A percentile compares a stretch with the other conserved stretches of the same genome.
Evolutionary conservation across 1,140 invertebrate genomes (phyloP).

Genomic region (Cyclina sinensis): DNA sequence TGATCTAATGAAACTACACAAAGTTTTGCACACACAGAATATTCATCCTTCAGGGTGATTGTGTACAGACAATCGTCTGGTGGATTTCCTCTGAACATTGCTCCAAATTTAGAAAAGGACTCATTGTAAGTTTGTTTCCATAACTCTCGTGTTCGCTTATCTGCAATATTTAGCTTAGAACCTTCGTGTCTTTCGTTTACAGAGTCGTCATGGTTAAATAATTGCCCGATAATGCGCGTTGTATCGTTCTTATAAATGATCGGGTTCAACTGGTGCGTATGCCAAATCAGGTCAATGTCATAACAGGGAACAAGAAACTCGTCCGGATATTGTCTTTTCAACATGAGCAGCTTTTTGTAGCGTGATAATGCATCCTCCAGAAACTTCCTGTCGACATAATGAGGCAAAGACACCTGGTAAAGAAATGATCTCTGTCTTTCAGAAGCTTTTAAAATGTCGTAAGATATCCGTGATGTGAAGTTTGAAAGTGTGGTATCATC

Average conservation of each 20-base stretch:
- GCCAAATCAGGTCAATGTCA: constrained; percentile 87
- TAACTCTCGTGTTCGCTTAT: constrained; percentile 66
- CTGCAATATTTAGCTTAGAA: constrained; percentile 79
- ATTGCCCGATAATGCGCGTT: constrained; percentile 82
- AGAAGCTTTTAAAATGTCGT: constrained; percentile 85
- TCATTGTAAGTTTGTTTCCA: constrained; percentile 76
- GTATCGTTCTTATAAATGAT: constrained; percentile 83
- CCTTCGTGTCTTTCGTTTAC: constrained; percentile 85
- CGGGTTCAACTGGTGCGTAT: constrained; percentile 87
- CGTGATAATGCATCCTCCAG: constrained; percentile 83
- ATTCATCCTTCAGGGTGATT: constrained; percentile 8
- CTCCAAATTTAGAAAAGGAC: constrained; percentile 75
- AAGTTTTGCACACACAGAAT: not conserved
- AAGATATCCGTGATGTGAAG: constrained; percentile 62
- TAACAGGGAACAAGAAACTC: constrained; percentile 87
- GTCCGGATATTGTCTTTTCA: constrained; percentile 84
- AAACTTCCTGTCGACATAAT: constrained; percentile 85
- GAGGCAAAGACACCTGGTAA: constrained; percentile 87
- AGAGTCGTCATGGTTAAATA: constrained; percentile 86
- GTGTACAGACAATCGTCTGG: constrained; percentile 65
- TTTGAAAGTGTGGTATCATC: not conserved
- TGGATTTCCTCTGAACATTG: constrained; percentile 82
- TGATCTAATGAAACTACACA: not conserved
- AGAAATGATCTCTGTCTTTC: constrained; percentile 83
- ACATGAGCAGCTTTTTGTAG: constrained; percentile 86